A percentile compares a stretch with the other conserved stretches of the same genome.
Evolutionary conservation across 2,888 invertebrate genomes (phyloP).

Genomic region (Eilema sororculum): DNA sequence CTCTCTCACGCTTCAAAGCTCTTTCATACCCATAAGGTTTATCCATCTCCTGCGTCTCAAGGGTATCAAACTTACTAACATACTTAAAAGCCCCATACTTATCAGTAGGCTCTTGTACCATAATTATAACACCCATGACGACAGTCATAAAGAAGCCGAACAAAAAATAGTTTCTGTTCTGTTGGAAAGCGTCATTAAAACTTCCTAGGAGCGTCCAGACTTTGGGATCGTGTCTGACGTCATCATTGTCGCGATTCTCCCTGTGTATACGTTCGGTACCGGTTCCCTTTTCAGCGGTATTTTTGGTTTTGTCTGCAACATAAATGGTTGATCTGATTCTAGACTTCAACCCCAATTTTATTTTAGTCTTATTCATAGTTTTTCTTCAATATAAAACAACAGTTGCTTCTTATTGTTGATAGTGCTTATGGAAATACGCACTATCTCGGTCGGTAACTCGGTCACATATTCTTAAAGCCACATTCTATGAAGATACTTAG

Average conservation of each 20-base stretch:
- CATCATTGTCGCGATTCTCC: conserved; percentile 70
- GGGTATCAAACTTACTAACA: conserved; percentile 42
- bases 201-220: conserved; percentile 71
- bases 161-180: conserved; percentile 64
- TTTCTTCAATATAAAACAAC: no score
- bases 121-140: conserved; percentile 29
- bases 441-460: no score
- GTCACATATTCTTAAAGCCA: background rate
- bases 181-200: conserved; percentile 63
- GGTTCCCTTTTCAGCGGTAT: conserved; percentile 58
- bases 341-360: background rate
- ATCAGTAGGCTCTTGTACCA: conserved; percentile 59
- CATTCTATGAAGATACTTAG: no score
- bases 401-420: no score
- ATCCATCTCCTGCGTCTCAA: conserved; percentile 54
- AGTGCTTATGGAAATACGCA: no score
- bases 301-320: conserved; percentile 78
- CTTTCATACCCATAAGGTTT: conserved; percentile 71
- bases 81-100: conserved; percentile 51
- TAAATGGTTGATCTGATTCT: conserved; percentile 59
- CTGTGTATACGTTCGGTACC: conserved; percentile 68
- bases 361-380: no score
- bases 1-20: conserved; percentile 57
- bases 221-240: conserved; percentile 54
- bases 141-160: conserved; percentile 67